A percentile compares a stretch with the other conserved stretches of the same genome.
Evolutionary conservation across 2,113 vertebrate genomes (phyloP).

Genomic region (Progne subis): DNA sequence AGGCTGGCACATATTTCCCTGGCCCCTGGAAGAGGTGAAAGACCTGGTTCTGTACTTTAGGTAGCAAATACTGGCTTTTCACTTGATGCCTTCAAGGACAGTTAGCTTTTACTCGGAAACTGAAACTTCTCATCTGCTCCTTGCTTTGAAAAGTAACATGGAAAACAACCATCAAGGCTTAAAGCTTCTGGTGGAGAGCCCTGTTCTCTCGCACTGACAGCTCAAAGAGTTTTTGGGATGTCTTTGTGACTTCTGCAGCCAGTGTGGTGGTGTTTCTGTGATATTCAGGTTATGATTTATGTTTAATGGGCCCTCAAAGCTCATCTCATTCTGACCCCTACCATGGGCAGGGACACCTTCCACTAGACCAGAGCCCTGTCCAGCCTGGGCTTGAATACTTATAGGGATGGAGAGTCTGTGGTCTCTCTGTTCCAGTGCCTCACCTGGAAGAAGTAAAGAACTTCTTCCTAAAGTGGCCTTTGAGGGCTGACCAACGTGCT

Average conservation of each 20-base stretch:
- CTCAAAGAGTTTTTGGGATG: not conserved
- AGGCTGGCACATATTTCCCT: not conserved
- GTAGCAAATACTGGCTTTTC: not conserved
- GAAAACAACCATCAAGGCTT: not conserved
- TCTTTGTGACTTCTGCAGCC: not conserved
- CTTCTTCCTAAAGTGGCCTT: not conserved
- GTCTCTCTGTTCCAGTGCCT: not conserved
- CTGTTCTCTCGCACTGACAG: not conserved
- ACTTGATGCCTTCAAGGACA: rapidly evolving
- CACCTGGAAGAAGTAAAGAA: not conserved
- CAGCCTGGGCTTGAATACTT: not conserved
- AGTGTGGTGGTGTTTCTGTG: not conserved
- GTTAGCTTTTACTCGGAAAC: not conserved
- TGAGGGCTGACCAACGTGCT: not conserved
- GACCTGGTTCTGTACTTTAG: not conserved
- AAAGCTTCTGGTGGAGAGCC: not conserved
- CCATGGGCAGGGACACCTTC: not conserved
- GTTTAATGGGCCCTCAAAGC: not conserved
- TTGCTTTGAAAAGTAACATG: not conserved
- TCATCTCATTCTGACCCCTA: not conserved
- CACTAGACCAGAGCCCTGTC: not conserved
- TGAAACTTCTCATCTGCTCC: not conserved
- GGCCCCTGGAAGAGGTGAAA: not conserved
- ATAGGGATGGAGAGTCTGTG: not conserved
- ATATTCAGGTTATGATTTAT: not conserved